phyloP scores from a whole-genome alignment of 2,888 invertebrate genomes.

The Lithophane semibrunnea region DNA sequence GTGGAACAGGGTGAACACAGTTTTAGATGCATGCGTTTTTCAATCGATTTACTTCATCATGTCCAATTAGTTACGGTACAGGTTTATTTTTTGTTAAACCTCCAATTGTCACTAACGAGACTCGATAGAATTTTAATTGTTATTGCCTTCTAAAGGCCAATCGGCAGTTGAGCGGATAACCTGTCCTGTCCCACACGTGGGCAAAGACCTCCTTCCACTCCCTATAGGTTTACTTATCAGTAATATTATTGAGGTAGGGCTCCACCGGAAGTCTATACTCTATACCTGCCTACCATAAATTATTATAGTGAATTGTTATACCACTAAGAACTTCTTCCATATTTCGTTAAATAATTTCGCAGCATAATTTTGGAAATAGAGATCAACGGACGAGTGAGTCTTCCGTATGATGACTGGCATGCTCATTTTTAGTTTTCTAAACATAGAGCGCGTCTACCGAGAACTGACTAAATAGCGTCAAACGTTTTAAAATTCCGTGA shows the following conservation, averaged over 20 bases:
- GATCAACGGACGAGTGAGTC: slow-evolving; percentile 60
- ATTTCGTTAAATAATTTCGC: not conserved
- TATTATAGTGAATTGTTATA: not conserved
- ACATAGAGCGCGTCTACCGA: slow-evolving; percentile 62
- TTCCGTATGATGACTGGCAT: slow-evolving; percentile 63
- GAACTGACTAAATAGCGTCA: slow-evolving; percentile 31
- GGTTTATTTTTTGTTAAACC: not conserved
- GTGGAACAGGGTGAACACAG: not conserved
- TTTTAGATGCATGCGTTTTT: slow-evolving; percentile 2
- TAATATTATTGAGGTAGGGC: slow-evolving; percentile 5
- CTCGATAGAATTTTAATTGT: too few relatives aligned
- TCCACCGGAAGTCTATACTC: not conserved
- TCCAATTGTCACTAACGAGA: too few relatives aligned
- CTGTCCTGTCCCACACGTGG: not conserved
- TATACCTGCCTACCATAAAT: not conserved
- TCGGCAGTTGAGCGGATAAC: too few relatives aligned
- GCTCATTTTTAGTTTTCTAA: slow-evolving; percentile 70
- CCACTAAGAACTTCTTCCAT: not conserved
- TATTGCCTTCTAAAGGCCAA: too few relatives aligned
- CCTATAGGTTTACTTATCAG: not conserved
- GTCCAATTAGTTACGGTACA: not conserved
- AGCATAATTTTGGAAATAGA: slow-evolving; percentile 42
- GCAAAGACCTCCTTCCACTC: not conserved
- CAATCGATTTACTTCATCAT: slow-evolving; percentile 7
- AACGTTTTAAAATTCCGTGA: slow-evolving; percentile 8